phyloP scores from a whole-genome alignment of 2,797 vertebrate genomes.

The Graptemys geographica region DNA sequence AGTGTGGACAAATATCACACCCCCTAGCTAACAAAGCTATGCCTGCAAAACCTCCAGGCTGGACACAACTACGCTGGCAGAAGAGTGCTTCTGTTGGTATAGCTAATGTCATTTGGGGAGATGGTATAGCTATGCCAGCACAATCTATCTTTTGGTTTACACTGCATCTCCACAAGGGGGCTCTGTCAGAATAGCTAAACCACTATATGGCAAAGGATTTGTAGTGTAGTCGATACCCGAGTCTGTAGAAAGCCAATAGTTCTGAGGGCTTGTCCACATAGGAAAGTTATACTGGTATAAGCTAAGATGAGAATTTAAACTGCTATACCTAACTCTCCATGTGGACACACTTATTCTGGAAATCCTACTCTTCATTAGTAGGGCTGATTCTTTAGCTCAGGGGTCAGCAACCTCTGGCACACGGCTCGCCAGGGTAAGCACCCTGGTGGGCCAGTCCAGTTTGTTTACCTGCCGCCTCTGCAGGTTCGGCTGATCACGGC shows the following conservation, averaged over 20 bases:
- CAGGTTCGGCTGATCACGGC: no score
- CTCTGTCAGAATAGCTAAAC: background rate
- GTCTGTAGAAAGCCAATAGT: background rate
- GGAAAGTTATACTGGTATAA: background rate
- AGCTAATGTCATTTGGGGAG: background rate
- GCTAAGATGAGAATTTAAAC: background rate
- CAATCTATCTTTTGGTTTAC: background rate
- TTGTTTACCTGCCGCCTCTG: no score
- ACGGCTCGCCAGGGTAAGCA: no score
- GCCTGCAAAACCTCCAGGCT: background rate
- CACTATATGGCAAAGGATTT: background rate
- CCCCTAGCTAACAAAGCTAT: background rate
- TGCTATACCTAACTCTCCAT: background rate
- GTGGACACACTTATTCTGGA: background rate
- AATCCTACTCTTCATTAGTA: background rate
- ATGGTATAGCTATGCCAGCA: no score
- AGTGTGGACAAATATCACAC: no score
- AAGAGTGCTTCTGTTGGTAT: no score
- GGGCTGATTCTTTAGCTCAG: background rate
- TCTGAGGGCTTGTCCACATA: rapidly evolving
- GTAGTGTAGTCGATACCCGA: background rate
- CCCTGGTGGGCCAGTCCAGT: no score
- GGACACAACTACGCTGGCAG: background rate
- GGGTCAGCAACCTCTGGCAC: no score
- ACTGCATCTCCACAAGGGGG: background rate